phyloP scores from a whole-genome alignment of 2,113 vertebrate genomes.

The Enhydra lutris region DNA sequence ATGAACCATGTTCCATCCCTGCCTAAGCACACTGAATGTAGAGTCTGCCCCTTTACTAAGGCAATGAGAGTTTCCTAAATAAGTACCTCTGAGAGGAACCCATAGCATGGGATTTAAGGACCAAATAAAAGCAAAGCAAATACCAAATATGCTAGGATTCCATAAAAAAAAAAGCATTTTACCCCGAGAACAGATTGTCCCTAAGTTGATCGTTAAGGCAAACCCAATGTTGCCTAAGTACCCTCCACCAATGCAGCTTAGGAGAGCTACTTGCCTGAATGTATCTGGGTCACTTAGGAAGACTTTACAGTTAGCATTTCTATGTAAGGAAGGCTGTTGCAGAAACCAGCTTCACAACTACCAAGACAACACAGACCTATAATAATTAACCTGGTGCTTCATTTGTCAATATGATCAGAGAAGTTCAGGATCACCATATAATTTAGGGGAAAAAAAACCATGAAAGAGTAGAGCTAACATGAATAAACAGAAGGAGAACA shows the following conservation, averaged over 20 bases:
- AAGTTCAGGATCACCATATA: not conserved
- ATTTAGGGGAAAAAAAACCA: not conserved
- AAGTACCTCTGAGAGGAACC: not conserved
- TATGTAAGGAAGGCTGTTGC: not conserved
- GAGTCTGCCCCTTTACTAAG: not conserved
- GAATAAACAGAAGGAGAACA: not conserved
- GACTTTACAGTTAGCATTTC: not conserved
- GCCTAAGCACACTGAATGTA: not conserved
- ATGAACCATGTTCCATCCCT: rapidly evolving
- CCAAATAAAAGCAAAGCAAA: not conserved
- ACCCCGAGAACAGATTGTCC: not conserved
- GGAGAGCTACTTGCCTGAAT: not conserved
- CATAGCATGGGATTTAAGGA: not conserved
- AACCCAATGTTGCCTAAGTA: not conserved
- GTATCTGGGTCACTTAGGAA: not conserved
- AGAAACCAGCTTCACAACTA: not conserved
- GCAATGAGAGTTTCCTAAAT: not conserved
- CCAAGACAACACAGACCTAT: not conserved
- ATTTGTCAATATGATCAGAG: not conserved
- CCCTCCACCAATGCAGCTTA: not conserved
- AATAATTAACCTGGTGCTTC: not conserved
- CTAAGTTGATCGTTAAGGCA: not conserved
- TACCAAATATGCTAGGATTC: not conserved
- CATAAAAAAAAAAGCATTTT: not conserved
- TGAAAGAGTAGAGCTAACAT: not conserved